Conservation (phyloP, 2,797 vertebrate genomes). For the Dermochelys coriacea region DNA sequence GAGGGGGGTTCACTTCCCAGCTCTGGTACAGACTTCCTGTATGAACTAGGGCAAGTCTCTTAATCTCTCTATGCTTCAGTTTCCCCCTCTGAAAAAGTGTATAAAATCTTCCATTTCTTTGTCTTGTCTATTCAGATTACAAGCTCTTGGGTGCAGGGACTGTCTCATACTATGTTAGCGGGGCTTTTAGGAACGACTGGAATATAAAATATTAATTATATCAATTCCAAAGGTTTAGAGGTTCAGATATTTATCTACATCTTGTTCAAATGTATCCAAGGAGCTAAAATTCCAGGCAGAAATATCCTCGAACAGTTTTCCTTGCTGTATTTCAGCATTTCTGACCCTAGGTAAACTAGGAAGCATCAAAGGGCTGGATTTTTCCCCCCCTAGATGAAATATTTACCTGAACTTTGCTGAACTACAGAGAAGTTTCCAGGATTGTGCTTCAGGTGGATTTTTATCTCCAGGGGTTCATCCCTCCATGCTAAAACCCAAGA, state of each 20-base stretch:
- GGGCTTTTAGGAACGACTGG: not conserved
- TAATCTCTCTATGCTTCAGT: not conserved
- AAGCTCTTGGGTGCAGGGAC: not conserved
- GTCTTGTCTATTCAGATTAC: not conserved
- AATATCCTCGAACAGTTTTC: not conserved
- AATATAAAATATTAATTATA: not conserved
- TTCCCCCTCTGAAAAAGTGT: not conserved
- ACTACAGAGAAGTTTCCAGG: not conserved
- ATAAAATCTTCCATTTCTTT: not conserved
- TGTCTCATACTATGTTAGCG: not conserved
- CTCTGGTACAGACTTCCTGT: not conserved
- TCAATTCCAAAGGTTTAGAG: not conserved
- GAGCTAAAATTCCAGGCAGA: not conserved
- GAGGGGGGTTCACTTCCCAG: not conserved
- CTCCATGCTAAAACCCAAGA: not conserved
- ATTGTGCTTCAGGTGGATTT: not conserved
- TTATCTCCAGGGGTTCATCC: not conserved
- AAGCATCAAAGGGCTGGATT: not conserved
- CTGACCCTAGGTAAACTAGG: not conserved
- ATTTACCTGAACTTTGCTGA: not conserved
- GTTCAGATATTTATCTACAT: not conserved
- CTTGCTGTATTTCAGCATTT: not conserved
- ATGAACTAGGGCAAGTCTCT: not conserved
- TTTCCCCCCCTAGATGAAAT: not conserved
- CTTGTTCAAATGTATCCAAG: not conserved